Evolutionary conservation across 2,797 vertebrate genomes (phyloP).

Genomic region (Antennarius maculatus): DNA sequence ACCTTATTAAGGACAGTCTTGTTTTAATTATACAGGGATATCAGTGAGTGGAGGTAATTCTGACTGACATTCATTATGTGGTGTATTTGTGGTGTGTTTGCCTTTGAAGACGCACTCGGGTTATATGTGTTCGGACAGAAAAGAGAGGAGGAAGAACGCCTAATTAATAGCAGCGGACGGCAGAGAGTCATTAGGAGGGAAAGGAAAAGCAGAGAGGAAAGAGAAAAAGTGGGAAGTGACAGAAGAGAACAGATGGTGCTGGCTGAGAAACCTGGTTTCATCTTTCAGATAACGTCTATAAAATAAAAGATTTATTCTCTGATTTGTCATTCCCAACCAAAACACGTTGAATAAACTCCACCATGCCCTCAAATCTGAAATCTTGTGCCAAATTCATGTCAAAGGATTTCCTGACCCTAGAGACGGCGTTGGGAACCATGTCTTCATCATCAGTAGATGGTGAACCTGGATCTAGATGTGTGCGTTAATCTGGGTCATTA

Average conservation of each 20-base stretch:
- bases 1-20: constrained; percentile 69
- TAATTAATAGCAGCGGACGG: constrained; percentile 37
- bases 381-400: too few species aligned
- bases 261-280: constrained; percentile 13
- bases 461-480: too few species aligned
- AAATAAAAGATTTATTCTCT: constrained; percentile 1
- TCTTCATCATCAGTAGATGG: too few species aligned
- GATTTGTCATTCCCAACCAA: background rate
- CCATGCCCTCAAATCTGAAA: too few species aligned
- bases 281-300: constrained; percentile 11
- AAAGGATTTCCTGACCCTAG: too few species aligned
- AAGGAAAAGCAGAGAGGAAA: background rate
- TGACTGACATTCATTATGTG: constrained; percentile 70
- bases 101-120: constrained; percentile 55
- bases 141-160: constrained; percentile 14
- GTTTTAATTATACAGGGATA: constrained; percentile 75
- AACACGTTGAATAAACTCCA: too few species aligned
- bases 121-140: constrained; percentile 41
- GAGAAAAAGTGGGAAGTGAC: background rate
- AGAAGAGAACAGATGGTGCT: background rate
- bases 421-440: too few species aligned
- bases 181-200: constrained; percentile 9
- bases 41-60: constrained; percentile 55
- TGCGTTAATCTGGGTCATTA: too few species aligned
- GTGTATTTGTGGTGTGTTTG: constrained; percentile 39